Base-by-base conservation (phyloP, 2,888 invertebrate species). In the Dendrolimus pini region DNA sequence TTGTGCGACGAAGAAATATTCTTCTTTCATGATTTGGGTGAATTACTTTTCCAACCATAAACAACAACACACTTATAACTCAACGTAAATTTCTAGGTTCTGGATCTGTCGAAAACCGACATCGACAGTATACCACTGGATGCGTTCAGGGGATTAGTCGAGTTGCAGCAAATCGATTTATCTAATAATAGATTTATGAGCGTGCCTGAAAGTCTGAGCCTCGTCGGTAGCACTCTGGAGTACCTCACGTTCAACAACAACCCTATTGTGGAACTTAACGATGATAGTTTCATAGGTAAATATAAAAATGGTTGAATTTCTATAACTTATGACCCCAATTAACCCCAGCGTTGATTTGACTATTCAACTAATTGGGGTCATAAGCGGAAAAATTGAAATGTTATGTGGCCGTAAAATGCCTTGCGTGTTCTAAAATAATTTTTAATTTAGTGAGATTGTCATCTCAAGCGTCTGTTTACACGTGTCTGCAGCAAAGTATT, bases 221-320 rank as follows among this genome's bases (percentile, higher is more conserved):
- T 90, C 57, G 76, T 94, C 41, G 92, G 92, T n/a, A 77, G 77
- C 55, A 90, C 91, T 7, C 78, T 95, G 60, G 83, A 92, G 69
- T 89, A 87, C 58, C 83, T 95, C 14, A 92, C 92, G 52, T 83
- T 95, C 67, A 93, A 93, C 63, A 85, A 91, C 60, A 95, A 95
- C 77, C 90, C 91, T 0, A 90, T 95, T 54, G 75, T 88, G 14
- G 91, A 92, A 64, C 80, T 95, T 2, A 90, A 87, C 54, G 92
- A 93, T 63, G 87, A 91, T 65, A 93, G 93, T 61, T 94, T 95
- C 65, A 72, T 92, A 60, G 93, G 93, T 93, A 80, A 82, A 73
- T 69, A 58, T 54, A 12, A 55, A 47, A 7, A 47, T 47, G 9
- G 7, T 10, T 7, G 52, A 30, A 30, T 30, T 30, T 30, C 30